Evolutionary conservation across 2,113 vertebrate genomes (phyloP), one percentile per base, ranked within the genome.

Genomic region (Delphinapterus leucas): DNA sequence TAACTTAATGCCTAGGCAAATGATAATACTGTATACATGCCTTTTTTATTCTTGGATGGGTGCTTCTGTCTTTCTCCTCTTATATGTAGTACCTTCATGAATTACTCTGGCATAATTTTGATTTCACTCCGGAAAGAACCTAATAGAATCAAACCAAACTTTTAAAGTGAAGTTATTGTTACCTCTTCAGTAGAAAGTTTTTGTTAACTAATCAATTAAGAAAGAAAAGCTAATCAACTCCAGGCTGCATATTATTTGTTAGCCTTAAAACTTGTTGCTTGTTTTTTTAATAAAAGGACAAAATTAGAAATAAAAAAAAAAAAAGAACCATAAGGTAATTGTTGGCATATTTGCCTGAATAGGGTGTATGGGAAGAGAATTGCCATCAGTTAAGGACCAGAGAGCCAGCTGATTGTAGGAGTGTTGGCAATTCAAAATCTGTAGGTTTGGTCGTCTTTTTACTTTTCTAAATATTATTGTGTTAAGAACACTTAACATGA

Each of bases 151-250:
- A 38, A 82, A 67, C 63, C 87, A 68, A 74, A 63, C 67, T 92
- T 95, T 65, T 70, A 5, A 95, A 84, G 53, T 79, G 25, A 88
- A 84, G 36, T 38, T 79, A 92, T 79, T 83, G 28, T 88, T 93
- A 60, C 20, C 12, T 68, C 12, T 41, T n/a, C 41, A 71, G 21
- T 70, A 88, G 38, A 88, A 53, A 53, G 82, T 41, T 88, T 90
- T 82, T 97, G 41, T 58, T 91, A 70, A 61, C 49, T 63, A 67
- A 8, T 47, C 36, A 83, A 4, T 58, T 77, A 49, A 80, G 31
- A 82, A 63, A 88, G 68, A 61, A 76, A 95, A 74, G 3, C 58
- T 68, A 47, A 41, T 95, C 28, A 76, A 17, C 1, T 88, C 0
- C 33, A 84, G 36, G 20, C 53, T 65, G 58, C 14, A 20, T 92